Evolutionary conservation across 64 coral and sea anemone genomes (phyloP), one percentile per base, ranked within the genome.

Genomic region (Stylophora pistillata): DNA sequence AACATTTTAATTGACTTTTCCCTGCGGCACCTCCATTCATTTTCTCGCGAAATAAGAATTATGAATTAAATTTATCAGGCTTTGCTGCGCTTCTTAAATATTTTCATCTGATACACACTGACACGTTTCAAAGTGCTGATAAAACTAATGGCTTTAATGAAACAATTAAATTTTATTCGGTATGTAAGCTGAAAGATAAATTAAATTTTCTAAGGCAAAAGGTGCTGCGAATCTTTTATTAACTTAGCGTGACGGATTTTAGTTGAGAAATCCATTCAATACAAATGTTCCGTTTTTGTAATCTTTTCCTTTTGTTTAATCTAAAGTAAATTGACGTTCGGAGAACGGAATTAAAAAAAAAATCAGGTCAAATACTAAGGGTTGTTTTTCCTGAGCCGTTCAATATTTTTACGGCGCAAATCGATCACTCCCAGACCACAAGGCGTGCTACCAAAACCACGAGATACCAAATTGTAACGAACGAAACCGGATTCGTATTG

Each of bases 91-190:
- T 15, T 61, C 29, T 84, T 37, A 84, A 14, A 53, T 58, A 30
- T 78, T 30, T 26, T 70, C 34, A 84, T 69, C 31, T 63, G 78
- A 63, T 64, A 33, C 4, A 37, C 33, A 81, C 58, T 63, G 58
- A 47, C 62, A 84, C 80, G 80, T 63, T 84, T 84, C 41, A 53
- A 69, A 70, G 61, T 69, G 80, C 80, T 69, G 80, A 84, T 84
- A 84, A 84, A 70, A 84, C 80, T 84, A 84, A 84, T 84, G 80
- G 80, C 62, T 84, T 84, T 84, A 84, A 84, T 84, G 60, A 84
- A 84, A 69, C 80, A 84, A 84, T 84, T 84, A 84, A 84, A 70
- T 84, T 84, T 84, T 62, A 52, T 41, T 54, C 68, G 68, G 32
- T 66, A 53, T 78, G 80, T 52, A 65, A 69, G 61, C 17, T 69